A percentile compares a stretch with the other conserved stretches of the same genome.
These are phyloP conservation scores for Heliothis peltigera DNA, from an alignment of 2,888 invertebrate species.

Conservation along the genomic window DNA sequence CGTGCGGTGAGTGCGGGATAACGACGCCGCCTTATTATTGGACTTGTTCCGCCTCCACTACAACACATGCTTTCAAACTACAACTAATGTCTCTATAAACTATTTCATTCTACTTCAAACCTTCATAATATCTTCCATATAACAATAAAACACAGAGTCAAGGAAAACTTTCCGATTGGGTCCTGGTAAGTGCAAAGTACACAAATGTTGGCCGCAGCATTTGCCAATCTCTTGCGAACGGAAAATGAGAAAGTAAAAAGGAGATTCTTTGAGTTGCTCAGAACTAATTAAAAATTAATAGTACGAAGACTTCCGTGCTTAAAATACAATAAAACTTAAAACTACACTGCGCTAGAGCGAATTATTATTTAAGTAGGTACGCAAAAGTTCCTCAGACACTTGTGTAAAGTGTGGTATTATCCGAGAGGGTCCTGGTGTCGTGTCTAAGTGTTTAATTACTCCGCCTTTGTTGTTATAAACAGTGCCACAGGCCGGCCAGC, in stretches of 20 bases:
- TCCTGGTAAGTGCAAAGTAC: conserved; percentile 27
- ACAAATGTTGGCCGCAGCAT: conserved; percentile 14
- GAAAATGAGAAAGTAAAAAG: conserved; percentile 36
- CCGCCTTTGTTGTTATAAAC: conserved; percentile 83
- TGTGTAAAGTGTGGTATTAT: conserved; percentile 65
- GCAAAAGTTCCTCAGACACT: conserved; percentile 61
- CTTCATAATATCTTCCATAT: conserved; percentile 4
- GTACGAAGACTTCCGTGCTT: conserved; percentile 33
- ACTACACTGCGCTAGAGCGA: conserved; percentile 29
- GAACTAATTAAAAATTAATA: conserved; percentile 52
- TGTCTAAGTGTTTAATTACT: conserved; percentile 84
- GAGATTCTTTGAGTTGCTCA: conserved; percentile 36
- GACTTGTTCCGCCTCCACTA: conserved; percentile 45
- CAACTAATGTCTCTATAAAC: conserved; percentile 29
- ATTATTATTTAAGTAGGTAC: conserved; percentile 50
- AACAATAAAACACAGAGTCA: conserved; percentile 18
- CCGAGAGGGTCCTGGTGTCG: conserved; percentile 68
- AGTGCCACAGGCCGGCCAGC: conserved; percentile 72
- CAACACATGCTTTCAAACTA: conserved; percentile 44
- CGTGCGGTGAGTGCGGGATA: conserved; percentile 57
- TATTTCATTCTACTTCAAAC: conserved; percentile 15
- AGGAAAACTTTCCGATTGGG: conserved; percentile 19
- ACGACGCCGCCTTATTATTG: conserved; percentile 49
- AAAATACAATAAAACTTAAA: conserved; percentile 55
- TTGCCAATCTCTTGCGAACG: conserved; percentile 13